These are phyloP conservation scores for Leptothorax acervorum DNA, from an alignment of 2,888 invertebrate genomes.

Conservation along the genomic window DNA sequence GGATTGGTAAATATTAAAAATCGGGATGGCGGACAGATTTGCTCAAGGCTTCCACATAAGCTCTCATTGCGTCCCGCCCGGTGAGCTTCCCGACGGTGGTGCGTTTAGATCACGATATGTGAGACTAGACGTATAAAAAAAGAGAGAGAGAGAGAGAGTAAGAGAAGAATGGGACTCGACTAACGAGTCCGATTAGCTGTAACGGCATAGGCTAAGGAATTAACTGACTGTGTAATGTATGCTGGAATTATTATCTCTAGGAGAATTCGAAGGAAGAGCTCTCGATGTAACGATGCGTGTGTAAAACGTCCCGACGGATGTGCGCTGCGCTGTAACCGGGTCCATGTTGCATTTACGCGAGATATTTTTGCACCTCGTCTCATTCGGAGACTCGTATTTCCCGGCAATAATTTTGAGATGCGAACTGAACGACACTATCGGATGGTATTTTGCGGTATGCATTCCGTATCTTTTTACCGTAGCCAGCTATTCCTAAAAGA, in stretches of 20 bases:
- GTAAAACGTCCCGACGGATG: conserved; percentile 41
- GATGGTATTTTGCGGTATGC: conserved; percentile 2
- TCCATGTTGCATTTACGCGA: conserved; percentile 63
- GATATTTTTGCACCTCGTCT: conserved; percentile 23
- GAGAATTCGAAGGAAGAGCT: conserved; percentile 9
- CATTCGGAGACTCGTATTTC: conserved; percentile 11
- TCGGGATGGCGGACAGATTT: conserved; percentile 60
- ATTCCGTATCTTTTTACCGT: conserved; percentile 1
- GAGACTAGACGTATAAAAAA: conserved; percentile 57
- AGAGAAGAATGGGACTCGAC: conserved; percentile 58
- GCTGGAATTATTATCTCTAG: conserved; percentile 57
- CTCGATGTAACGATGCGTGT: conserved; percentile 33
- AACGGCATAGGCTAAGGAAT: conserved; percentile 67
- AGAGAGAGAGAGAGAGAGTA: conserved; percentile 55
- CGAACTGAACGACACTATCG: neutral
- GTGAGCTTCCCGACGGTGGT: conserved; percentile 75
- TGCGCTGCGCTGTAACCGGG: conserved; percentile 62
- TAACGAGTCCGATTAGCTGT: conserved; percentile 64
- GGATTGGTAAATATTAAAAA: neutral
- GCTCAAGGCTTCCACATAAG: conserved; percentile 77
- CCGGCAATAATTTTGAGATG: conserved; percentile 12
- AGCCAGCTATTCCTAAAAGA: neutral
- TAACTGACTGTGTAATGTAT: conserved; percentile 66
- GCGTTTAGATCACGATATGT: conserved; percentile 70
- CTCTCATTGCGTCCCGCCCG: conserved; percentile 80